Evolutionary conservation across 2,888 invertebrate species (phyloP).

Genomic region (Cremastobaeus sp.): DNA sequence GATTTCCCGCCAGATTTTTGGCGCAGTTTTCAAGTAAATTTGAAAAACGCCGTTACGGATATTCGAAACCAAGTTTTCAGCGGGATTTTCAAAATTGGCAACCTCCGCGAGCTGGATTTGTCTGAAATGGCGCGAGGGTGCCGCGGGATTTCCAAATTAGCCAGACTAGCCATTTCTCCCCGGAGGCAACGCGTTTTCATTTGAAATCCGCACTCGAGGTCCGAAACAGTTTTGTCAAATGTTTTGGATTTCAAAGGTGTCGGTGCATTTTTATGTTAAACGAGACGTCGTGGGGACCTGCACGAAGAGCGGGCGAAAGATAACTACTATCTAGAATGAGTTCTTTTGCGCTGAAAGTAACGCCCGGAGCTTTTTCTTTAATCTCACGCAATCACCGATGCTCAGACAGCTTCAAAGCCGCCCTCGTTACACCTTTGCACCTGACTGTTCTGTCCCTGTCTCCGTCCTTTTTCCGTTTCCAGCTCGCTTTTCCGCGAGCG

Average conservation of each 20-base stretch:
- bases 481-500: conserved; percentile 12
- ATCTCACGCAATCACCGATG: conserved; percentile 62
- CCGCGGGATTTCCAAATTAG: no score
- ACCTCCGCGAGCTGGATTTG: no score
- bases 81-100: no score
- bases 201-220: not conserved
- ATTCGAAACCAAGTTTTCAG: no score
- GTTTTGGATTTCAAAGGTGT: conserved; percentile 32
- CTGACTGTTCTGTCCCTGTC: conserved; percentile 28
- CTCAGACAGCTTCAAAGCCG: conserved; percentile 62
- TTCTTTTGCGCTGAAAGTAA: conserved; percentile 58
- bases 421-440: conserved; percentile 61
- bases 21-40: no score
- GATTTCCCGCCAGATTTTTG: no score
- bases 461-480: conserved; percentile 6
- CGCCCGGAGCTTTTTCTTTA: conserved; percentile 59
- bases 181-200: no score
- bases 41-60: no score
- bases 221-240: conserved; percentile 12
- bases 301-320: conserved; percentile 28
- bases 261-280: conserved; percentile 43
- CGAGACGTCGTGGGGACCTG: conserved; percentile 29
- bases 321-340: conserved; percentile 59
- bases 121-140: no score
- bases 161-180: no score